Percentiles rank a stretch among this genome's conserved stretches.
phyloP scores from a whole-genome alignment of 1,140 invertebrate species.

The Subanguina moxae region DNA sequence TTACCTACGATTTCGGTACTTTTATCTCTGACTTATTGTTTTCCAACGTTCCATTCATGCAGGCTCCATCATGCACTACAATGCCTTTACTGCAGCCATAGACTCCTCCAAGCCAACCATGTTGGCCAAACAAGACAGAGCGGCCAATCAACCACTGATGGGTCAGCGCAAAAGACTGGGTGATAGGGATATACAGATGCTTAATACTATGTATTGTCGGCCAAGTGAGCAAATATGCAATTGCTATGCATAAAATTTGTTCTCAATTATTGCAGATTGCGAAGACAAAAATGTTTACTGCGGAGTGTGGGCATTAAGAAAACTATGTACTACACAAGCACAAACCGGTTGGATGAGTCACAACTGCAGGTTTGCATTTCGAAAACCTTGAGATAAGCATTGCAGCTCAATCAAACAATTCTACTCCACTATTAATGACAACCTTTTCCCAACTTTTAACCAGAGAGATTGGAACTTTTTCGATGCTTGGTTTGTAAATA shows the following conservation, averaged over 20 bases:
- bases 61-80: slow-evolving; percentile 44
- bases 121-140: slow-evolving; percentile 32
- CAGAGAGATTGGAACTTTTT: no score
- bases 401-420: no score
- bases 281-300: slow-evolving; percentile 55
- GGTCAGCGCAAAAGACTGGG: slow-evolving; percentile 48
- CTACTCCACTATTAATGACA: no score
- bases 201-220: slow-evolving; percentile 56
- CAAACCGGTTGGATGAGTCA: slow-evolving; percentile 39
- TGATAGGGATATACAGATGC: slow-evolving; percentile 39
- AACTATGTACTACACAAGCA: slow-evolving; percentile 31
- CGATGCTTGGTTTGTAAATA: no score
- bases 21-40: no score
- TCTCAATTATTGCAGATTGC: slow-evolving; percentile 32
- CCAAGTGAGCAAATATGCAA: slow-evolving; percentile 35
- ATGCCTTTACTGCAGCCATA: slow-evolving; percentile 40
- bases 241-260: slow-evolving; percentile 1
- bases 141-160: slow-evolving; percentile 34
- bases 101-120: slow-evolving; percentile 47
- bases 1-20: no score
- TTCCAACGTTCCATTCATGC: no score
- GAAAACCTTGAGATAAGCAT: no score
- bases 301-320: slow-evolving; percentile 50
- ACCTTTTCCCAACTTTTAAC: no score
- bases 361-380: no score